Evolutionary conservation across 2,113 vertebrate genomes (phyloP).

Genomic region (Naja naja): DNA sequence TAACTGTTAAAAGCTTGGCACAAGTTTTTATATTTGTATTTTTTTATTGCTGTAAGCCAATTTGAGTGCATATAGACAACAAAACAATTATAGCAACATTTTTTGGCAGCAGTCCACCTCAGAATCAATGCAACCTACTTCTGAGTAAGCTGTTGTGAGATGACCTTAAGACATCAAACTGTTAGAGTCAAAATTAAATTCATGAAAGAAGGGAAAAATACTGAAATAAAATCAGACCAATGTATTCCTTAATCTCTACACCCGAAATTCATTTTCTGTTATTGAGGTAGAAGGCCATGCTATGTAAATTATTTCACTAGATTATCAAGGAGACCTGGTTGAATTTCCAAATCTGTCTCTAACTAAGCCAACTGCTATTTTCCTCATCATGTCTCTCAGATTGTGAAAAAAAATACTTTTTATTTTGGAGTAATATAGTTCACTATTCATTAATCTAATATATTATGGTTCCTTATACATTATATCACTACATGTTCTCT

Average conservation of each 20-base stretch:
- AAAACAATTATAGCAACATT: background rate
- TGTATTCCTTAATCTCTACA: slow-evolving; percentile 40
- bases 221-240: slow-evolving; percentile 35
- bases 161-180: background rate
- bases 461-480: background rate
- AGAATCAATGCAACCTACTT: background rate
- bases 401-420: background rate
- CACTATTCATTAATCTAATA: background rate
- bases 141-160: background rate
- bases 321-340: background rate
- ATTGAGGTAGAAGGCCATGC: slow-evolving; percentile 36
- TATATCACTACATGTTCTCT: background rate
- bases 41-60: background rate
- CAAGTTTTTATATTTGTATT: background rate
- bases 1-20: background rate
- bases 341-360: background rate
- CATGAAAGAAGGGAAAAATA: slow-evolving; percentile 20
- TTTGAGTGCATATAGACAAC: background rate
- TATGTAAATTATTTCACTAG: slow-evolving; percentile 29
- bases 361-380: background rate
- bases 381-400: background rate
- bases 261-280: slow-evolving; percentile 25
- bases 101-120: background rate
- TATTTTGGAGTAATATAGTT: background rate
- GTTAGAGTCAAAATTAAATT: background rate